Conservation (phyloP, 2,797 vertebrate species). For the Fistularia tabacaria region DNA sequence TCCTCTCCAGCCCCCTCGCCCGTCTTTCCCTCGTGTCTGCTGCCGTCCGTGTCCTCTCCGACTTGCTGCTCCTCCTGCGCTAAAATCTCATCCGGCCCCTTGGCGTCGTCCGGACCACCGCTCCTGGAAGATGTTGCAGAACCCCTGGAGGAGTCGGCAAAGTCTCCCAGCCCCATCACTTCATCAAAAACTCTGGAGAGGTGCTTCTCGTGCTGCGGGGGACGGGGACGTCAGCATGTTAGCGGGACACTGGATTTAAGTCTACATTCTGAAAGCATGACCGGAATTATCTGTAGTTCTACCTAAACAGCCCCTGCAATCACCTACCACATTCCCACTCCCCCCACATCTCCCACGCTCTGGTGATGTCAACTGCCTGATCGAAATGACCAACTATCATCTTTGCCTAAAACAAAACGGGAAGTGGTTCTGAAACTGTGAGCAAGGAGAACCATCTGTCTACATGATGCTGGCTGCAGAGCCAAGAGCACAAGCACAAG, state of each 20-base stretch:
- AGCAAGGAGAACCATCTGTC: too few species aligned
- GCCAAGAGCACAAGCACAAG: too few species aligned
- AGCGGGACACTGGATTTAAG: neutral
- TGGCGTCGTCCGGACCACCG: conserved; percentile 41
- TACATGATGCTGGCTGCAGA: too few species aligned
- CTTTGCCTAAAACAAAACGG: too few species aligned
- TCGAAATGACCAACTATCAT: too few species aligned
- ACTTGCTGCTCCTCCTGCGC: conserved; percentile 25
- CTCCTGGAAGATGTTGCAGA: conserved; percentile 61
- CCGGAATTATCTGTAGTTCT: too few species aligned
- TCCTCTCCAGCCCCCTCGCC: conserved; percentile 33
- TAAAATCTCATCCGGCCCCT: conserved; percentile 32
- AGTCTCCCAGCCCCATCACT: conserved; percentile 69
- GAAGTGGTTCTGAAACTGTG: too few species aligned
- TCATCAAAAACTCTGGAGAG: conserved; percentile 67
- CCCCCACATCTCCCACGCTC: too few species aligned
- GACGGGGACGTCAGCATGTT: neutral
- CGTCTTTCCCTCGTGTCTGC: conserved; percentile 48
- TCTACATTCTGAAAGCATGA: neutral
- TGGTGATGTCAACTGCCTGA: too few species aligned
- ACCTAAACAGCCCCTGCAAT: too few species aligned
- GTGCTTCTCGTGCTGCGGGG: conserved; percentile 56
- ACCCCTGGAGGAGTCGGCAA: conserved; percentile 64
- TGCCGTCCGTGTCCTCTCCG: conserved; percentile 49
- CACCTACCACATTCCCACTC: too few species aligned